Conservation (phyloP, 2,888 invertebrate genomes). For the Pecten maximus region DNA sequence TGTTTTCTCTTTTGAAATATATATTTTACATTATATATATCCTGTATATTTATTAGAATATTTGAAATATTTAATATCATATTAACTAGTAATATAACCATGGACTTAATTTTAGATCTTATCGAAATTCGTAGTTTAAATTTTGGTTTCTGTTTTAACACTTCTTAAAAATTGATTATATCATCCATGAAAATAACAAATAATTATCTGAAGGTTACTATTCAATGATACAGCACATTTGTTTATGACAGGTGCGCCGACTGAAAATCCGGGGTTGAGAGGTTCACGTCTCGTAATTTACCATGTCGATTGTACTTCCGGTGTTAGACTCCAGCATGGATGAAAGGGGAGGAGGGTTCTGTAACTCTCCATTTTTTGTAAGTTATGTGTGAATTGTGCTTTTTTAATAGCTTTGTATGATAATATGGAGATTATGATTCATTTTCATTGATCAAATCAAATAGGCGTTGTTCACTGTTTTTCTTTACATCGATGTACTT, state of each 20-base stretch:
- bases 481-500: neutral
- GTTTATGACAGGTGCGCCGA: slow-evolving; percentile 7
- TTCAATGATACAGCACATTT: neutral
- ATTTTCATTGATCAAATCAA: slow-evolving; percentile 6
- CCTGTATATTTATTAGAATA: too few relatives aligned
- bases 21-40: too few relatives aligned
- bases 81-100: too few relatives aligned
- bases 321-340: slow-evolving; percentile 33
- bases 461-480: neutral
- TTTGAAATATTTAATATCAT: too few relatives aligned
- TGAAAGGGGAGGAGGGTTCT: slow-evolving; percentile 30
- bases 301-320: slow-evolving; percentile 24
- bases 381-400: neutral
- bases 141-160: too few relatives aligned
- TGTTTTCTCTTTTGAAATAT: too few relatives aligned
- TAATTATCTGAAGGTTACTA: too few relatives aligned
- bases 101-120: too few relatives aligned
- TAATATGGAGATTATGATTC: neutral
- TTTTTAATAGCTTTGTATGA: neutral
- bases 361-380: slow-evolving; percentile 25
- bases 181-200: too few relatives aligned
- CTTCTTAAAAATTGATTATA: too few relatives aligned
- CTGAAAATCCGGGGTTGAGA: neutral
- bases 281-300: neutral
- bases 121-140: too few relatives aligned